Evolutionary conservation across 1,140 invertebrate species (phyloP).

Genomic region (Lepidotrigona ventralis): DNA sequence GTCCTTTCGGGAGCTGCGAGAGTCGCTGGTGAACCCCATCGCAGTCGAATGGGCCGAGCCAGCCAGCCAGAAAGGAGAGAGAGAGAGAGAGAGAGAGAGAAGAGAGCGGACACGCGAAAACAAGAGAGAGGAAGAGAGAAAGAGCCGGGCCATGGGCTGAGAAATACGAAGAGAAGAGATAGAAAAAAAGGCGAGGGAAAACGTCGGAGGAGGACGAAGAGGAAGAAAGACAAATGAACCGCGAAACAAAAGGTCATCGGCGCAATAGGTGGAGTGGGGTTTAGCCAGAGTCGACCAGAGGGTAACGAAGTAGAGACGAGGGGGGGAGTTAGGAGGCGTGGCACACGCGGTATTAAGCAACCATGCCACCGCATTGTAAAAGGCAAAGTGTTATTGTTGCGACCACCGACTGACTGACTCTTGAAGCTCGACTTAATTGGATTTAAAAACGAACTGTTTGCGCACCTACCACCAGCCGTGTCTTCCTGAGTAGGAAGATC

Average conservation of each 20-base stretch:
- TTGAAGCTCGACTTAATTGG: constrained; percentile 75
- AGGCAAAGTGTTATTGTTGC: constrained; percentile 73
- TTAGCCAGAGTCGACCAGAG: constrained; percentile 12
- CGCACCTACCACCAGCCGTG: constrained; percentile 48
- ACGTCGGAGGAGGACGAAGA: constrained; percentile 41
- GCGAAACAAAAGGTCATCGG: constrained; percentile 76
- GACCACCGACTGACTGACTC: constrained; percentile 57
- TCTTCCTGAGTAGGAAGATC: constrained; percentile 15
- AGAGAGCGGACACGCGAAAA: background rate
- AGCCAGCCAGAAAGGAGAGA: constrained; percentile 31
- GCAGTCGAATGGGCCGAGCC: constrained; percentile 45
- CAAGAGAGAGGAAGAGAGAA: constrained; percentile 22
- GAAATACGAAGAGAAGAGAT: background rate
- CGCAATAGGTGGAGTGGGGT: constrained; percentile 44
- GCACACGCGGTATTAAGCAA: constrained; percentile 75
- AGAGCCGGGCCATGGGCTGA: background rate
- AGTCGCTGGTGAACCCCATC: constrained; percentile 44
- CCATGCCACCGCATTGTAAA: constrained; percentile 71
- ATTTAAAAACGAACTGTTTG: constrained; percentile 77
- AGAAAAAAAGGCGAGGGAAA: background rate
- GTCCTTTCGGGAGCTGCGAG: constrained; percentile 59
- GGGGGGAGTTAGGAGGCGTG: constrained; percentile 69
- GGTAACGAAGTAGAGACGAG: constrained; percentile 48
- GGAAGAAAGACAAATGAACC: constrained; percentile 78
- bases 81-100: constrained; percentile 13